phyloP scores from a whole-genome alignment of 2,113 vertebrate species.

The Poeciliopsis prolifica region DNA sequence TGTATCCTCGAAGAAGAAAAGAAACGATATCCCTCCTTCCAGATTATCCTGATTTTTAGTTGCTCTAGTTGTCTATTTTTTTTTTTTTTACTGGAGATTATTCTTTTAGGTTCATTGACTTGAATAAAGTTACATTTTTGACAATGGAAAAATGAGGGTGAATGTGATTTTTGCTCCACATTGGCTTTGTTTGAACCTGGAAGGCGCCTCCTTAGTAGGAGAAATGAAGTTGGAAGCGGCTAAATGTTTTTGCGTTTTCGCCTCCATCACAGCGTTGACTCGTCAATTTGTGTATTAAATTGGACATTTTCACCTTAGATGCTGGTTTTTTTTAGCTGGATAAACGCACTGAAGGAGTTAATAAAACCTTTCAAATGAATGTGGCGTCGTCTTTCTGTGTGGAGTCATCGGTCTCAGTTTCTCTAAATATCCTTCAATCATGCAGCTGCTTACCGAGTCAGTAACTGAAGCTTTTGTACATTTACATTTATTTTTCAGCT shows the following conservation, averaged over 20 bases:
- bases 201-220: constrained; percentile 24
- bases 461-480: too few species aligned
- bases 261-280: constrained; percentile 32
- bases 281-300: constrained; percentile 58
- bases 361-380: constrained; percentile 62
- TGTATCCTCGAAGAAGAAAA: constrained; percentile 13
- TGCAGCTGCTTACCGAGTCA: too few species aligned
- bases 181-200: constrained; percentile 55
- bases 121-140: constrained; percentile 62
- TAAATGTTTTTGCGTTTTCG: constrained; percentile 17
- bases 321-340: constrained; percentile 41
- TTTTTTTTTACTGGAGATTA: constrained; percentile 76
- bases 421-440: too few species aligned
- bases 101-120: constrained; percentile 62
- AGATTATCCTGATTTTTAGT: constrained; percentile 24
- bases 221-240: constrained; percentile 26
- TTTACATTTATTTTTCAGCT: too few species aligned
- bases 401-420: not conserved
- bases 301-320: constrained; percentile 44
- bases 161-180: constrained; percentile 71
- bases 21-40: constrained; percentile 6
- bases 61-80: constrained; percentile 71
- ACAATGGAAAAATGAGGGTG: constrained; percentile 62
- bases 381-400: constrained; percentile 23
- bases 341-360: constrained; percentile 64